A percentile compares a stretch with the other conserved stretches of the same genome.
Evolutionary conservation across 2,888 invertebrate species (phyloP).

Genomic region (Leucophenga maculata): DNA sequence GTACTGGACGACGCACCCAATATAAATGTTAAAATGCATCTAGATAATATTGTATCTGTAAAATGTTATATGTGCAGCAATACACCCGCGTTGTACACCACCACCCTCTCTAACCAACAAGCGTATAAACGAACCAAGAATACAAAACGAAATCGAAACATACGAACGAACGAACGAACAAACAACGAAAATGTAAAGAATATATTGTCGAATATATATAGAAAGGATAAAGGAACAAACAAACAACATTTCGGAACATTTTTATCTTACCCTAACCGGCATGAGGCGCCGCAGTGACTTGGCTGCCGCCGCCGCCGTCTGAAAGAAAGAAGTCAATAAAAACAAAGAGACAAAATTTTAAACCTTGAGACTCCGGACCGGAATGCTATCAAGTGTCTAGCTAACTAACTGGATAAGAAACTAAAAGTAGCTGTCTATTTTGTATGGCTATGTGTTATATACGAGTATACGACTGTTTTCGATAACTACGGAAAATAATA

Average conservation of each 20-base stretch:
- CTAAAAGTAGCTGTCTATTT: too few relatives aligned
- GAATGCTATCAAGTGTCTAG: too few relatives aligned
- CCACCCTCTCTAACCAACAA: neutral
- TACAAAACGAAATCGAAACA: slow-evolving; percentile 27
- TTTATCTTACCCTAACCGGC: slow-evolving; percentile 68
- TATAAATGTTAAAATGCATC: neutral
- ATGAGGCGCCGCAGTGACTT: slow-evolving; percentile 65
- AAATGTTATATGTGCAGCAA: neutral
- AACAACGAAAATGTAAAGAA: slow-evolving; percentile 1
- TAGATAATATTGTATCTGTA: too few relatives aligned
- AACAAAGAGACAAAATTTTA: slow-evolving; percentile 45
- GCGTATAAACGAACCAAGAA: slow-evolving; percentile 26
- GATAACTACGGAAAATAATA: too few relatives aligned
- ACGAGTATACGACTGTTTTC: too few relatives aligned
- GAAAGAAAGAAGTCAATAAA: slow-evolving; percentile 56
- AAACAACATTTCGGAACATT: slow-evolving; percentile 16
- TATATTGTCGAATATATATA: neutral
- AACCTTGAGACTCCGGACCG: neutral
- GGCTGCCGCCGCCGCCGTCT: slow-evolving; percentile 62
- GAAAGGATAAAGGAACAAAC: slow-evolving; percentile 7
- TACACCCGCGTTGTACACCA: neutral
- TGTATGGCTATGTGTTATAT: too few relatives aligned
- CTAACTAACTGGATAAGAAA: too few relatives aligned
- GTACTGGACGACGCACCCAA: neutral
- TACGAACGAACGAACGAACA: slow-evolving; percentile 25